These are phyloP conservation scores for Halichondria panicea DNA, from an alignment of 37 sponge, comb jelly and placozoan species.

Conservation along the genomic window DNA sequence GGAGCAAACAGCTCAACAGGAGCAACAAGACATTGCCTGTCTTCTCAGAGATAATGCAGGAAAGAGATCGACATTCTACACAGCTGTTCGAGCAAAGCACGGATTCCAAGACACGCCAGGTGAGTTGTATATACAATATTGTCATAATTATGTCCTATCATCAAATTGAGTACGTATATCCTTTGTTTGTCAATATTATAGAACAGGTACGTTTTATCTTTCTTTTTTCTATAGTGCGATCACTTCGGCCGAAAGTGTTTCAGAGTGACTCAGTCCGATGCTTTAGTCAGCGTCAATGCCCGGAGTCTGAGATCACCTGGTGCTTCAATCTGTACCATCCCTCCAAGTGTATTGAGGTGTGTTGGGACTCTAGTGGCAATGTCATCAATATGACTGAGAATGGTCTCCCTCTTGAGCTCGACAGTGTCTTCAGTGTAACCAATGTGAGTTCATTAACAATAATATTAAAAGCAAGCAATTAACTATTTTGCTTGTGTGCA, in stretches of 20 bases:
- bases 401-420: neutral
- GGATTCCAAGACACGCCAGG: neutral
- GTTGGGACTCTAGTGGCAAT: conserved; percentile 16
- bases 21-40: neutral
- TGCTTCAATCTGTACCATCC: conserved; percentile 47
- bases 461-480: neutral
- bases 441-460: neutral
- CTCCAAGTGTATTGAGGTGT: conserved; percentile 19
- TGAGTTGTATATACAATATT: too few species aligned
- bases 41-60: neutral
- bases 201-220: too few species aligned
- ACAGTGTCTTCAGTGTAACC: neutral
- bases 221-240: too few species aligned
- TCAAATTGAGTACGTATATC: too few species aligned
- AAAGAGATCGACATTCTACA: neutral
- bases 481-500: too few species aligned
- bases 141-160: too few species aligned
- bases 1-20: too few species aligned
- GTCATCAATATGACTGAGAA: neutral
- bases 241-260: too few species aligned
- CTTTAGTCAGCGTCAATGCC: too few species aligned
- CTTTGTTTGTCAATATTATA: too few species aligned
- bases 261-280: too few species aligned
- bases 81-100: neutral
- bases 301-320: conserved; percentile 26